Conservation (phyloP, 2,888 invertebrate genomes). For the Aleiodes testaceus region DNA sequence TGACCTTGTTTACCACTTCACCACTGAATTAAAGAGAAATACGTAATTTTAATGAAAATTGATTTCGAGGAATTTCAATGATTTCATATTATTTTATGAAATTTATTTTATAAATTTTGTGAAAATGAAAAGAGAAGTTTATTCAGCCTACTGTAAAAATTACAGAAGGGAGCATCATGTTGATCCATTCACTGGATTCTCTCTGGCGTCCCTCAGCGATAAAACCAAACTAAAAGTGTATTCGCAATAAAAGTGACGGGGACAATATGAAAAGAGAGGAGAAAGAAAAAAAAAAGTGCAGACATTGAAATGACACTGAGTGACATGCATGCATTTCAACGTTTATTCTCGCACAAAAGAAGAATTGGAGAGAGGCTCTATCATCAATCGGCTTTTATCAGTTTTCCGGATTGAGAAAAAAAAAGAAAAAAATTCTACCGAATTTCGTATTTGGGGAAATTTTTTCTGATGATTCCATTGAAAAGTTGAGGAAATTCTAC, state of each 20-base stretch:
- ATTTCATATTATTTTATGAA: too few relatives aligned
- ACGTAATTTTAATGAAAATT: too few relatives aligned
- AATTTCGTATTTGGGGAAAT: not conserved
- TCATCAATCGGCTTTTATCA: constrained; percentile 24
- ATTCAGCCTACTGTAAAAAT: constrained; percentile 30
- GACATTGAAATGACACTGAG: constrained; percentile 18
- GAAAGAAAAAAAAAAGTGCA: constrained; percentile 8
- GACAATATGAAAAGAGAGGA: not conserved
- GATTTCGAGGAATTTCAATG: too few relatives aligned
- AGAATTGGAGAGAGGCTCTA: constrained; percentile 3
- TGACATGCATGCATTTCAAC: constrained; percentile 10
- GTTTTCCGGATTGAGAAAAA: constrained; percentile 3
- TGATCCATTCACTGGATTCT: constrained; percentile 31
- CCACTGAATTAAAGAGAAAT: too few relatives aligned
- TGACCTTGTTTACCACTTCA: too few relatives aligned
- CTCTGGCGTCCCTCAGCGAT: constrained; percentile 24
- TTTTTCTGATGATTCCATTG: too few relatives aligned
- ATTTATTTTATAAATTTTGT: too few relatives aligned
- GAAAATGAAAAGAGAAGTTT: too few relatives aligned
- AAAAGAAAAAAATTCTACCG: constrained; percentile 3
- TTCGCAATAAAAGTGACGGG: constrained; percentile 11
- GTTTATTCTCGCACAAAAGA: constrained; percentile 5
- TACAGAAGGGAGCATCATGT: constrained; percentile 25
- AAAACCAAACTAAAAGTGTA: constrained; percentile 26
- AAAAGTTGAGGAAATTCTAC: too few relatives aligned